Percentiles rank a stretch among this genome's conserved stretches.
Evolutionary conservation across 2,888 invertebrate species (phyloP).

Genomic region (Cheiracanthium punctorium): DNA sequence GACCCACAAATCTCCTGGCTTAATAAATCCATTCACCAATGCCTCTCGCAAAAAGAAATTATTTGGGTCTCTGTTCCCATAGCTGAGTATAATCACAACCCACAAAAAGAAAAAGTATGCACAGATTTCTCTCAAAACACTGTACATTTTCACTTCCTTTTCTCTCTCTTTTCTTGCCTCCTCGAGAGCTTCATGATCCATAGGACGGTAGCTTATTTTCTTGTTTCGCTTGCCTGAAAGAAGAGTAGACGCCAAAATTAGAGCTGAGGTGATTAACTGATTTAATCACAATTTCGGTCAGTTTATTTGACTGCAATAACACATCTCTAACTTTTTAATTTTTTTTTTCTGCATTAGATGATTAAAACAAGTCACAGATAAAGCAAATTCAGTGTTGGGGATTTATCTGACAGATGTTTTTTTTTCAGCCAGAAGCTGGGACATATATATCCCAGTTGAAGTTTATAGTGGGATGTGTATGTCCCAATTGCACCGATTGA

Average conservation of each 20-base stretch:
- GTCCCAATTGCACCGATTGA: no score
- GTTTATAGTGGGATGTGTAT: no score
- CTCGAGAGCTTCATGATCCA: slow-evolving; percentile 74
- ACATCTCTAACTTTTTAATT: no score
- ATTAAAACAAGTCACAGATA: no score
- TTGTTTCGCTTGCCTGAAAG: slow-evolving; percentile 13
- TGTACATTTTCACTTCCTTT: slow-evolving; percentile 77
- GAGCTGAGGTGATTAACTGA: no score
- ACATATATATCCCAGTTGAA: no score
- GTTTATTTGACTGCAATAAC: no score
- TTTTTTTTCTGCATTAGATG: no score
- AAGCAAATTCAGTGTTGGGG: no score
- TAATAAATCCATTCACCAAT: slow-evolving; percentile 64
- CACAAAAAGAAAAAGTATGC: slow-evolving; percentile 77
- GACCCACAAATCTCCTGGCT: slow-evolving; percentile 59
- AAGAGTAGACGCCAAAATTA: neutral
- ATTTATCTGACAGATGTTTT: no score
- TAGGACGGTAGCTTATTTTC: slow-evolving; percentile 46
- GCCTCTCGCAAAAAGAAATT: slow-evolving; percentile 65
- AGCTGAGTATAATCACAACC: slow-evolving; percentile 77
- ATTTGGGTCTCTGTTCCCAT: slow-evolving; percentile 75
- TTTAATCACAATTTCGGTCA: no score
- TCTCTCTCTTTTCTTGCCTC: slow-evolving; percentile 75
- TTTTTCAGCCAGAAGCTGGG: no score
- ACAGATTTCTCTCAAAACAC: slow-evolving; percentile 77